A percentile compares a stretch with the other conserved stretches of the same genome.
phyloP scores from a whole-genome alignment of 2,888 invertebrate genomes.

The Agonopterix subpropinquella region DNA sequence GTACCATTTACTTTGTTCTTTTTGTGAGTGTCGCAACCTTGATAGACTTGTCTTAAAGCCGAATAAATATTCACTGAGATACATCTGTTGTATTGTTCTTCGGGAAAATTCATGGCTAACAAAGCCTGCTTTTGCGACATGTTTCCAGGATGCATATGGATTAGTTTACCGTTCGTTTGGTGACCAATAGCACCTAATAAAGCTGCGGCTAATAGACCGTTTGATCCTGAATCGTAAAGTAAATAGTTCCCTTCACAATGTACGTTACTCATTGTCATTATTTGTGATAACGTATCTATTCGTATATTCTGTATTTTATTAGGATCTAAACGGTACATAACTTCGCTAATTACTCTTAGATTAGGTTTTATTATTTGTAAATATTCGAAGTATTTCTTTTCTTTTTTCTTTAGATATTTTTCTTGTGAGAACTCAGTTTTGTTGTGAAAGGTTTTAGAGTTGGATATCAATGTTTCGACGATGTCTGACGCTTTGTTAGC shows the following conservation, averaged over 20 bases:
- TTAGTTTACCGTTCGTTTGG: slow-evolving; percentile 77
- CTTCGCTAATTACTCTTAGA: slow-evolving; percentile 87
- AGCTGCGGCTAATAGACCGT: slow-evolving; percentile 89
- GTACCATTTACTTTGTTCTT: slow-evolving; percentile 28
- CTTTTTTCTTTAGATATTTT: slow-evolving; percentile 96
- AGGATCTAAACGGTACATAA: slow-evolving; percentile 88
- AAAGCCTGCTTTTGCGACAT: slow-evolving; percentile 87
- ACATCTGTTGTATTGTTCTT: slow-evolving; percentile 81
- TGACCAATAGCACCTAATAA: slow-evolving; percentile 86
- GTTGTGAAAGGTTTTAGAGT: slow-evolving; percentile 91
- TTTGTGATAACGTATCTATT: slow-evolving; percentile 91
- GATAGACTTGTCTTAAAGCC: slow-evolving; percentile 80
- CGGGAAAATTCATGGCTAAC: slow-evolving; percentile 85
- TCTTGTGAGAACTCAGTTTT: slow-evolving; percentile 96
- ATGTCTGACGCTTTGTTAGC: slow-evolving; percentile 88
- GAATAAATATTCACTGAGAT: slow-evolving; percentile 86
- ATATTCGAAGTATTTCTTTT: slow-evolving; percentile 93
- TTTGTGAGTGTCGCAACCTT: slow-evolving; percentile 64
- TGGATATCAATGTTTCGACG: slow-evolving; percentile 89
- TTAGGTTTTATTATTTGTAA: slow-evolving; percentile 87
- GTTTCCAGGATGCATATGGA: slow-evolving; percentile 89
- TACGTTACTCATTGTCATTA: slow-evolving; percentile 88
- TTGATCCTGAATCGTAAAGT: slow-evolving; percentile 91
- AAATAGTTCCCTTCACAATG: slow-evolving; percentile 85
- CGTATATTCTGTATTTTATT: slow-evolving; percentile 85